Base-by-base conservation (phyloP, 2,888 invertebrate species). In the Eristalis pertinax region DNA sequence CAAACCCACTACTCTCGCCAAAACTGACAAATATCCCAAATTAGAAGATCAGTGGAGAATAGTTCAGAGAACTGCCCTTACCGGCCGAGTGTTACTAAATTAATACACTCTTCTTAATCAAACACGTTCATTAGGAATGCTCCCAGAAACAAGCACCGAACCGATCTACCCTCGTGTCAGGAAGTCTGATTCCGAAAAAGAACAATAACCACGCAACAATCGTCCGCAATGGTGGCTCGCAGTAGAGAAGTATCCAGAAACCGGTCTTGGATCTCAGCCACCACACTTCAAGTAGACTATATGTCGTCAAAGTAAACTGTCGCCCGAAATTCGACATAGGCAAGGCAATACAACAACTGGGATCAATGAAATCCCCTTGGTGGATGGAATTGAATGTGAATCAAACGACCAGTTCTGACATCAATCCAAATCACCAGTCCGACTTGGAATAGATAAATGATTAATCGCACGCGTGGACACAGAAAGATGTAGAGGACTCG, bases 71-170 rank as follows among this genome's bases (percentile, higher is more conserved):
- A 15, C 50, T 19, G 22, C 60, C 4, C 60, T 76, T 68, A 68
- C 24, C 62, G 19, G 32, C 62, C 67, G 60, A 68, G 62, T 32
- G 68, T n/a, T 32, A 43, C 4, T 19, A 60, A 77, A 77, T 69
- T 68, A 62, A 77, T 77, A 77, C 68, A 69, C 24, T 19, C 62
- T 62, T 69, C 65, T 26, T 67, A 41, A 67, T 67, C 43, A 32
- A 77, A 35, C 43, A 58, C 68, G 68, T 41, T 24, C 41, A 68
- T 68, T 60, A 68, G n/a, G 60, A 76, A 50, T 8, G 19, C n/a
- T 13, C 7, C 22, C n/a, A n/a, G 7, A 11, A 11, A 11, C 19
- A 10, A 19, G 13, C 32, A 38, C 26, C 26, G 19, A 22, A 72
- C 22, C 24, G 38, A 38, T 24, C n/a, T 58, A 50, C 8, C 50